Conservation (phyloP, 2,113 vertebrate genomes). For the Corydoras sp. region DNA sequence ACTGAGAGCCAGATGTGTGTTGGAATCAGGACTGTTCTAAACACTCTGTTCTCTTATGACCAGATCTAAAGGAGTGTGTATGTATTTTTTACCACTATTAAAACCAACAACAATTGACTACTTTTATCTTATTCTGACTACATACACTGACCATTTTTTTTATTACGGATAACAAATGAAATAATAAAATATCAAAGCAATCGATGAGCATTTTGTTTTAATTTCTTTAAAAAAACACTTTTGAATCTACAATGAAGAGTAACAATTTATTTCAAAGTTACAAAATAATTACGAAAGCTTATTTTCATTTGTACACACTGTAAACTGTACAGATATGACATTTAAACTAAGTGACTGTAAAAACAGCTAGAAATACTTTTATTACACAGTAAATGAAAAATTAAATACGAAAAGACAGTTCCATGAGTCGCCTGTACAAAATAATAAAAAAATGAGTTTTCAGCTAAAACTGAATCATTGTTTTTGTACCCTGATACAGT, state of each 20-base stretch:
- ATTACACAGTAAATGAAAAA: slow-evolving; percentile 95
- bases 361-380: slow-evolving; percentile 89
- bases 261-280: slow-evolving; percentile 59
- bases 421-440: slow-evolving; percentile 78
- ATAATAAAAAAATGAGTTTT: slow-evolving; percentile 66
- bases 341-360: slow-evolving; percentile 89
- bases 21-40: too few relatives aligned
- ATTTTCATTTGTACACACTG: slow-evolving; percentile 76
- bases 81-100: too few relatives aligned
- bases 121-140: too few relatives aligned
- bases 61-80: too few relatives aligned
- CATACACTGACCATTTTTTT: too few relatives aligned
- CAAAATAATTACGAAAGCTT: slow-evolving; percentile 72
- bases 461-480: slow-evolving; percentile 83
- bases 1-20: too few relatives aligned
- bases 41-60: too few relatives aligned
- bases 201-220: too few relatives aligned
- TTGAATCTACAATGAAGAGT: slow-evolving; percentile 22
- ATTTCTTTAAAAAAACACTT: slow-evolving; percentile 46
- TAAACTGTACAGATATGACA: slow-evolving; percentile 89
- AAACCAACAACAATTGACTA: not conserved
- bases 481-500: slow-evolving; percentile 85
- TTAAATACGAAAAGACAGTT: slow-evolving; percentile 68
- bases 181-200: too few relatives aligned
- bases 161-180: too few relatives aligned